phyloP scores from a whole-genome alignment of 1,140 invertebrate genomes.

The Cylas formicarius region DNA sequence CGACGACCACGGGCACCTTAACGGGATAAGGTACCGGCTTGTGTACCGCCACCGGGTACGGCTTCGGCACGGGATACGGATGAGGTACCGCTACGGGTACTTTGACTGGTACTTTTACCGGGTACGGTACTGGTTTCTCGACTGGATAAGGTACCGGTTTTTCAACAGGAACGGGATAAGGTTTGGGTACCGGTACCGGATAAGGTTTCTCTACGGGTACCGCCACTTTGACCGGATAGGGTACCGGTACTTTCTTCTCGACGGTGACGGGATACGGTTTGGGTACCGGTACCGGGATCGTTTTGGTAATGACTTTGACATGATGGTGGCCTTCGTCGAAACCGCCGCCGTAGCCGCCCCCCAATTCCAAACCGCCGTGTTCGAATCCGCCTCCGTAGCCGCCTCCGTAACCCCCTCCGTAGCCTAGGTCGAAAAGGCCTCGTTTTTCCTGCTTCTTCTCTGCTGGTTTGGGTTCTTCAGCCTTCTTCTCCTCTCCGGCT shows the following conservation, averaged over 20 bases:
- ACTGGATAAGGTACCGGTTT: constrained; percentile 39
- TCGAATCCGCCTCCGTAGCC: constrained; percentile 12
- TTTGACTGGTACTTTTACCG: constrained; percentile 39
- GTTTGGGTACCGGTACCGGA: constrained; percentile 47
- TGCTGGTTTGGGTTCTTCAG: constrained; percentile 24
- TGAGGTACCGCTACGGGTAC: constrained; percentile 38
- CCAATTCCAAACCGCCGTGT: constrained; percentile 15
- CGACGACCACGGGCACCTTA: constrained; percentile 30
- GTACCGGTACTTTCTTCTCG: constrained; percentile 38
- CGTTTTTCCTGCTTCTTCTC: constrained; percentile 40
- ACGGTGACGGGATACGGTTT: constrained; percentile 35
- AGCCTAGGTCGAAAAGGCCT: constrained; percentile 36
- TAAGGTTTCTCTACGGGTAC: constrained; percentile 43
- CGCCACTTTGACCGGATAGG: constrained; percentile 46
- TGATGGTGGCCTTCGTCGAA: constrained; percentile 24
- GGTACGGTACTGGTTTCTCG: constrained; percentile 37
- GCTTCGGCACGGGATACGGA: constrained; percentile 38
- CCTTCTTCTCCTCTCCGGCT: constrained; percentile 26
- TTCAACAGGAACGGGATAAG: constrained; percentile 48
- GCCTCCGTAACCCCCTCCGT: constrained; percentile 26
- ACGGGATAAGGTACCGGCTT: constrained; percentile 41
- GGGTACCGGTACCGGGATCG: constrained; percentile 35
- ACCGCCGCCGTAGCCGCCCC: constrained; percentile 11
- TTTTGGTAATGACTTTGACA: constrained; percentile 35
- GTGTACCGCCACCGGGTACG: constrained; percentile 41